A percentile compares a stretch with the other conserved stretches of the same genome.
These are phyloP conservation scores for Muricea muricata DNA, from an alignment of 92 coral and sea anemone species.

Conservation along the genomic window DNA sequence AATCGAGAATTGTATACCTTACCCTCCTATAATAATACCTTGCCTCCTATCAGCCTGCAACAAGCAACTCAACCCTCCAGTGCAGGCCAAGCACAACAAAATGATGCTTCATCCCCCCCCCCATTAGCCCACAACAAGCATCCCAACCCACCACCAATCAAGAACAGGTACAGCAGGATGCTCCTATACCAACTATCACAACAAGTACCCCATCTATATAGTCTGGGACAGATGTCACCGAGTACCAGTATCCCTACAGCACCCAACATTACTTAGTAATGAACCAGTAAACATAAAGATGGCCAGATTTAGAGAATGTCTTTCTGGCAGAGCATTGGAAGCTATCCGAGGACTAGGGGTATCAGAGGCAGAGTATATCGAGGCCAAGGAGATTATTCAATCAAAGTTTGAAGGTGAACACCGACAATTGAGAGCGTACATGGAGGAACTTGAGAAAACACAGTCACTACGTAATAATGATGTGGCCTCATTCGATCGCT, in stretches of 20 bases:
- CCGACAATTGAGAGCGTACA: slow-evolving; percentile 7
- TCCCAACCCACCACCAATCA: not conserved
- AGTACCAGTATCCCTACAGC: not conserved
- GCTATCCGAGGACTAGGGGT: slow-evolving; percentile 27
- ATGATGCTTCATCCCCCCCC: not conserved
- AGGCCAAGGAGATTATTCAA: slow-evolving; percentile 11
- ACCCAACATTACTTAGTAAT: not conserved
- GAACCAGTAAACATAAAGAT: slow-evolving; percentile 16
- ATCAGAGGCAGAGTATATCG: not conserved
- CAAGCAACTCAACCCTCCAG: too few species aligned
- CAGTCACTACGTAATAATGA: not conserved
- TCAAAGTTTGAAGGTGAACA: slow-evolving; percentile 15
- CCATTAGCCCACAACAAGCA: not conserved
- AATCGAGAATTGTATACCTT: not conserved
- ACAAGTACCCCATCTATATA: not conserved
- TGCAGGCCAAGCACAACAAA: not conserved
- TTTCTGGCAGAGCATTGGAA: slow-evolving; percentile 12
- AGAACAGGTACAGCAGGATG: not conserved
- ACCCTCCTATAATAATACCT: not conserved
- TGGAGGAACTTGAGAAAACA: slow-evolving; percentile 9
- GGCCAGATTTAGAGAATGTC: slow-evolving; percentile 10
- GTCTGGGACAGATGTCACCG: not conserved
- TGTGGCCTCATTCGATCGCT: too few species aligned
- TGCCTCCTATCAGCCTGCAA: not conserved
- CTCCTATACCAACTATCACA: not conserved